A percentile compares a stretch with the other conserved stretches of the same genome.
These are phyloP conservation scores for Drosophila subpulchrella DNA, from an alignment of 1,140 invertebrate genomes.

Conservation along the genomic window DNA sequence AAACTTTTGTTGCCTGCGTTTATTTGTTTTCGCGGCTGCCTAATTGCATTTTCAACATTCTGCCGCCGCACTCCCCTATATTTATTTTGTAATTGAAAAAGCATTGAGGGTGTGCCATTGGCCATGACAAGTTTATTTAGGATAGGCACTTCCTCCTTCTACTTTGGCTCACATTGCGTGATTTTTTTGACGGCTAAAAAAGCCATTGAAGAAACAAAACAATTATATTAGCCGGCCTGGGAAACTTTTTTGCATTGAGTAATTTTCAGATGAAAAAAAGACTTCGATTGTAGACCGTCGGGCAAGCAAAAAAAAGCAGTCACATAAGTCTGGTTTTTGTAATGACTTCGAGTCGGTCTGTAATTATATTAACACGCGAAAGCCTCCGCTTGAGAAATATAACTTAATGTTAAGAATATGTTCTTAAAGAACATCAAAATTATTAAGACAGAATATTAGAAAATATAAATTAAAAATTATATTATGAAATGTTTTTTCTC, in stretches of 20 bases:
- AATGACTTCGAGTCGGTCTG: constrained; percentile 13
- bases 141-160: constrained; percentile 27
- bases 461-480: too few species aligned
- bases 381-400: not conserved
- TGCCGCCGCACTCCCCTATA: constrained; percentile 19
- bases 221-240: constrained; percentile 36
- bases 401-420: not conserved
- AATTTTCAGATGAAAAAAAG: constrained; percentile 22
- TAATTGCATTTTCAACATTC: constrained; percentile 72
- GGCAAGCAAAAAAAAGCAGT: constrained; percentile 16
- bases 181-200: constrained; percentile 13
- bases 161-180: constrained; percentile 1
- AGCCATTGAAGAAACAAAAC: constrained; percentile 5
- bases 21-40: constrained; percentile 66
- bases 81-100: constrained; percentile 51
- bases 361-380: constrained; percentile 30
- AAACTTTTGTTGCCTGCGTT: constrained; percentile 44
- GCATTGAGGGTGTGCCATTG: constrained; percentile 13
- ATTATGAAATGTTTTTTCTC: too few species aligned
- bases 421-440: too few species aligned
- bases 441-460: too few species aligned
- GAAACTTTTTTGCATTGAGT: constrained; percentile 33
- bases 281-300: constrained; percentile 17
- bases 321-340: constrained; percentile 13
- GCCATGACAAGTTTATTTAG: constrained; percentile 45